These are phyloP conservation scores for Polydesmus complanatus DNA, from an alignment of 2,888 invertebrate genomes.

Conservation along the genomic window DNA sequence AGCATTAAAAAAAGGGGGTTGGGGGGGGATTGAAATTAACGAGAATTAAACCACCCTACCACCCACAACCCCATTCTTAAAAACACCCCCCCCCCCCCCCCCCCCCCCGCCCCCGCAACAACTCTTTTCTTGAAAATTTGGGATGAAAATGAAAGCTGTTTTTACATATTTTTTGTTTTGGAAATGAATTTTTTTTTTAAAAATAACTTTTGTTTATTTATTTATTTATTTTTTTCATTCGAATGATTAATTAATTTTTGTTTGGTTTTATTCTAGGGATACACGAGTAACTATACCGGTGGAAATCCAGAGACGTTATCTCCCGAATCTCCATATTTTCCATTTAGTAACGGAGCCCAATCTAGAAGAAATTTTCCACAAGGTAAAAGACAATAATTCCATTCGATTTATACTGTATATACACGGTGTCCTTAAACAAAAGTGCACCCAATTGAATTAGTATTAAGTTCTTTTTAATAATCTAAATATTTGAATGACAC, in stretches of 20 bases:
- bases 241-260: background rate
- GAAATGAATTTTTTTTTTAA: background rate
- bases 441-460: too few species aligned
- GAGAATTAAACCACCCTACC: background rate
- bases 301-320: slow-evolving; percentile 14
- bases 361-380: slow-evolving; percentile 18
- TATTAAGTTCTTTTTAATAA: too few species aligned
- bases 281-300: slow-evolving; percentile 7
- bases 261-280: slow-evolving; percentile 6
- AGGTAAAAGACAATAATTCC: slow-evolving; percentile 15
- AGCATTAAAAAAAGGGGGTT: background rate
- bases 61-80: too few species aligned
- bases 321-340: slow-evolving; percentile 18
- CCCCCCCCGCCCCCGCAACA: background rate
- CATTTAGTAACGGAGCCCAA: slow-evolving; percentile 18
- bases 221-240: background rate
- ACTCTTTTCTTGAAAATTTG: too few species aligned
- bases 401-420: too few species aligned
- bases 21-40: background rate
- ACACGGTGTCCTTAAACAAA: too few species aligned
- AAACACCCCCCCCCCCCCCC: background rate
- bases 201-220: background rate
- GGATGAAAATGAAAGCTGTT: too few species aligned
- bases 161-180: background rate
- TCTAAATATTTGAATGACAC: too few species aligned